Percentiles rank a stretch among this genome's conserved stretches.
Evolutionary conservation across 2,888 invertebrate species (phyloP).

Genomic region (Noctua pronuba): DNA sequence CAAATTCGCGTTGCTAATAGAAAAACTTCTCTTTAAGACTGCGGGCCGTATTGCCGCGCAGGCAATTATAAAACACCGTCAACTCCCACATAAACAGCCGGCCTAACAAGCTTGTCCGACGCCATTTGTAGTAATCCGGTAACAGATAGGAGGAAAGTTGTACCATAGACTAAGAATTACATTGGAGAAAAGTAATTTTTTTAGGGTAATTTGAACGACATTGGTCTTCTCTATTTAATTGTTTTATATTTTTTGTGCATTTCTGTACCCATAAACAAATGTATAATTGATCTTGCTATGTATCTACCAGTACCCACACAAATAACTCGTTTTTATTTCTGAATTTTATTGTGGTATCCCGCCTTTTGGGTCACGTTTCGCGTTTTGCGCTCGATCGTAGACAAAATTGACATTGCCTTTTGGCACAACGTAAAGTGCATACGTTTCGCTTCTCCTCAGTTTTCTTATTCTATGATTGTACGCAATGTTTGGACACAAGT

Average conservation of each 20-base stretch:
- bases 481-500: conserved; percentile 43
- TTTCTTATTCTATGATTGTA: conserved; percentile 36
- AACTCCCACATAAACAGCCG: conserved; percentile 57
- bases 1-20: not conserved
- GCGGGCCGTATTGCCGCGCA: conserved; percentile 22
- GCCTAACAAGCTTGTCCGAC: conserved; percentile 59
- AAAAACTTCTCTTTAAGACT: conserved; percentile 5
- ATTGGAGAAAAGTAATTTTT: not conserved
- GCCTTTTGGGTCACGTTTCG: not conserved
- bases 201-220: not conserved
- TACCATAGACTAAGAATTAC: conserved; percentile 33
- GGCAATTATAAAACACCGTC: conserved; percentile 56
- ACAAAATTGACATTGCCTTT: not conserved
- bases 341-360: not conserved
- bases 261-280: not conserved
- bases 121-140: conserved; percentile 63
- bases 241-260: not conserved
- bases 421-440: not conserved
- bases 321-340: not conserved
- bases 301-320: not conserved
- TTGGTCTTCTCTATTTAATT: not conserved
- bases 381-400: not conserved
- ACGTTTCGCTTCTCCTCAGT: conserved; percentile 11
- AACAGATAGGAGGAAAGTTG: conserved; percentile 62
- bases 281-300: not conserved